Percentiles rank a stretch among this genome's conserved stretches.
Evolutionary conservation across 2,113 vertebrate genomes (phyloP).

Genomic region (Rhagologus leucostigma): DNA sequence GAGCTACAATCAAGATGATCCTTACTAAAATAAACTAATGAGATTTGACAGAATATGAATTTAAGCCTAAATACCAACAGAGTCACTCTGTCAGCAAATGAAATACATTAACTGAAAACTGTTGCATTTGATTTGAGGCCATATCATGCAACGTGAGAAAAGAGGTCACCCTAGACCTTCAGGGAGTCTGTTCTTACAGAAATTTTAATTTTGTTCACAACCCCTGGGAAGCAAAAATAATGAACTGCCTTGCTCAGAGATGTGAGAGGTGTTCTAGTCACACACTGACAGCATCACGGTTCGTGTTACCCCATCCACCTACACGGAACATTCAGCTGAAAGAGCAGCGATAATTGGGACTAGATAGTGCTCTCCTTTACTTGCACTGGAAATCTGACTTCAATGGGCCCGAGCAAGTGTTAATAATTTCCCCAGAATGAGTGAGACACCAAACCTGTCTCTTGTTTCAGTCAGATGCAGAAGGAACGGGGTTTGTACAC

Average conservation of each 20-base stretch:
- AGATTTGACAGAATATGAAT: conserved; percentile 39
- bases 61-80: conserved; percentile 46
- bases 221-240: conserved; percentile 30
- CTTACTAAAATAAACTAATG: conserved; percentile 14
- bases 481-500: neutral
- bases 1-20: neutral
- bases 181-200: conserved; percentile 25
- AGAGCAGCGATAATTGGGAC: neutral
- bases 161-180: conserved; percentile 17
- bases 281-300: neutral
- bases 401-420: neutral
- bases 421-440: neutral
- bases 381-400: neutral
- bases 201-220: conserved; percentile 36
- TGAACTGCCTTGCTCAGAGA: conserved; percentile 8
- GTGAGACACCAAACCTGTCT: neutral
- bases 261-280: neutral
- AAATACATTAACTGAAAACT: conserved; percentile 32
- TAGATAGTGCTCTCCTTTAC: neutral
- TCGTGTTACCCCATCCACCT: neutral
- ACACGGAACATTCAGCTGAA: neutral
- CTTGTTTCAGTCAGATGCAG: neutral
- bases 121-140: neutral
- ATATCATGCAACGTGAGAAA: neutral
- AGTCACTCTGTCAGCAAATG: conserved; percentile 1